These are phyloP conservation scores for Haliclona indistincta DNA, from an alignment of 37 sponge, comb jelly and placozoan genomes.

Conservation along the genomic window DNA sequence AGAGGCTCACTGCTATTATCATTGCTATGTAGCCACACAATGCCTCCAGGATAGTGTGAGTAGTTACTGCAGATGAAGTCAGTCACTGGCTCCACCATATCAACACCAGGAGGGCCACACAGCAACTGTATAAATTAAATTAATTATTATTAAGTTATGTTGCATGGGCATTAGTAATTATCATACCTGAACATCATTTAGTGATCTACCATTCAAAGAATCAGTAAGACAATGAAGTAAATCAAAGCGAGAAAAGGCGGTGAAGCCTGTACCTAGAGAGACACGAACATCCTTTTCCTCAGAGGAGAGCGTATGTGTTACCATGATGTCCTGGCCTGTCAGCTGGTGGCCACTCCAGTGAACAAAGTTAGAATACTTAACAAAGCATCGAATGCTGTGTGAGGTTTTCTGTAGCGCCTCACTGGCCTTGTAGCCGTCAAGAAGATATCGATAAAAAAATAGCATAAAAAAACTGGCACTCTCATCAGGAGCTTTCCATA, in stretches of 20 bases:
- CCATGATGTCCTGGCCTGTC: slow-evolving; percentile 50
- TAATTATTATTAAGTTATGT: no score
- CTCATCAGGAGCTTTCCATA: slow-evolving; percentile 77
- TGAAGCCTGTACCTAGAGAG: background rate
- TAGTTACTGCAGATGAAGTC: slow-evolving; percentile 31
- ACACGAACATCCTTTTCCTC: slow-evolving; percentile 7
- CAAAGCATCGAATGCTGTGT: slow-evolving; percentile 63
- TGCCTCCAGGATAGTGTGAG: slow-evolving; percentile 44
- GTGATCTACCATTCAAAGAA: no score
- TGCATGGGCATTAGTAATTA: no score
- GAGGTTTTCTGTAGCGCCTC: slow-evolving; percentile 75
- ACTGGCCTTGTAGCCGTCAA: slow-evolving; percentile 41
- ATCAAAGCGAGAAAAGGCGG: slow-evolving; percentile 39
- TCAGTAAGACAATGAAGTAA: no score
- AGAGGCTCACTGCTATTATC: no score
- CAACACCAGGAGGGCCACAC: background rate
- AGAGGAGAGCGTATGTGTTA: background rate
- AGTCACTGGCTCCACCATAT: slow-evolving; percentile 21
- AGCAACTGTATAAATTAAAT: background rate
- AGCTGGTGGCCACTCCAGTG: slow-evolving; percentile 83
- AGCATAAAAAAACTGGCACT: slow-evolving; percentile 71
- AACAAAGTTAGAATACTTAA: slow-evolving; percentile 47
- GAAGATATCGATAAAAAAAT: slow-evolving; percentile 72
- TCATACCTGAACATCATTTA: no score
- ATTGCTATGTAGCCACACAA: background rate